Evolutionary conservation across 2,797 vertebrate species (phyloP).

Genomic region (Macropus fuliginosus): DNA sequence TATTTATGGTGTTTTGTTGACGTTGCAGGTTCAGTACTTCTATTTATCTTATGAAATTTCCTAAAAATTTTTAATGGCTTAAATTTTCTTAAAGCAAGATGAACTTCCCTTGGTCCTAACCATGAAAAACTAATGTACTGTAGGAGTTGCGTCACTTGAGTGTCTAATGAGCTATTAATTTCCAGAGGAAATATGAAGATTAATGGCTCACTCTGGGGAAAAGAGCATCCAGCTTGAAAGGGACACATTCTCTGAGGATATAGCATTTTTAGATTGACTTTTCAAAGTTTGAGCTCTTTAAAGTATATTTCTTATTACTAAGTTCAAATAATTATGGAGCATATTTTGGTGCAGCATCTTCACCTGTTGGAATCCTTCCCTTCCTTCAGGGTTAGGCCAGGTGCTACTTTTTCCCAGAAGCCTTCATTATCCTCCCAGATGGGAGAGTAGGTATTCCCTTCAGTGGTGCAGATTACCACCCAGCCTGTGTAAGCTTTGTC

Average conservation of each 20-base stretch:
- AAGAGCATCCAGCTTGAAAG: constrained; percentile 68
- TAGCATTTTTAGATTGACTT: constrained; percentile 55
- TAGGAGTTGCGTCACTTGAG: constrained; percentile 58
- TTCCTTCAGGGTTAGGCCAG: too few relatives aligned
- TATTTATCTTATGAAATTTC: constrained; percentile 33
- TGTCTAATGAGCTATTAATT: constrained; percentile 73
- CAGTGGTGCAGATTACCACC: too few relatives aligned
- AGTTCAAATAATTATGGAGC: too few relatives aligned
- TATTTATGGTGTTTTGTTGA: constrained; percentile 18
- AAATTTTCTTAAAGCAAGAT: constrained; percentile 70
- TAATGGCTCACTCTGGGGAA: constrained; percentile 63
- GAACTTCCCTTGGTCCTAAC: constrained; percentile 35
- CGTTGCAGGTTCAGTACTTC: constrained; percentile 21
- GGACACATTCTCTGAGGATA: constrained; percentile 54
- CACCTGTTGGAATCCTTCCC: background rate
- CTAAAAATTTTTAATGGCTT: constrained; percentile 52
- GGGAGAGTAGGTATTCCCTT: too few relatives aligned
- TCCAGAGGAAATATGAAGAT: constrained; percentile 62
- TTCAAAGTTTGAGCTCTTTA: background rate
- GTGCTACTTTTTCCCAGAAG: too few relatives aligned
- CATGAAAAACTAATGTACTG: constrained; percentile 71
- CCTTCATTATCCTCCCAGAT: too few relatives aligned
- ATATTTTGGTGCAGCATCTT: background rate
- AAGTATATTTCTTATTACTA: background rate
- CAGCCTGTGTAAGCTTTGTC: too few relatives aligned